Evolutionary conservation across 2,113 vertebrate genomes (phyloP), one percentile per base, ranked within the genome.

Genomic region (Tauraco erythrolophus): DNA sequence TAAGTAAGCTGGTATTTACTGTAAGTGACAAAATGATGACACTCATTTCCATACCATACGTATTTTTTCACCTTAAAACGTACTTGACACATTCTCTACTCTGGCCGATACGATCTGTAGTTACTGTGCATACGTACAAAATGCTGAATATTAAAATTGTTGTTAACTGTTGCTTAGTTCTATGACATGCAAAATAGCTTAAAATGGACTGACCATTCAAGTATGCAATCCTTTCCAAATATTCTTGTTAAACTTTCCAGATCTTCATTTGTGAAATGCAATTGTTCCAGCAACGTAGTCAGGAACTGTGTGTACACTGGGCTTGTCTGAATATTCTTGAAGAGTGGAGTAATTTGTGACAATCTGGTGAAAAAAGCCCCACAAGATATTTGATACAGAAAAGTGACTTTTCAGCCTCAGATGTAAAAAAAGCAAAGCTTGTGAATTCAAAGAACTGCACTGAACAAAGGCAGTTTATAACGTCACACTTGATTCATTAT

Each of bases 221-320:
- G 61, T 19, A 87, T 68, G 94, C 61, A 91, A 71, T 75, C 92
- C 25, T 66, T 96, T 97, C 54, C 97, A 96, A 99, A 98, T 91
- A 98, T 92, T 75, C 85, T 90, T 80, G 97, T 98, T 96, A 99
- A 95, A 72, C 91, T 98, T 93, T 98, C 98, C 71, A 99, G 94
- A 83, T 99, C 98, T 97, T 98, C 98, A 35, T 75, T 96, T 79
- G 86, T 98, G 65, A 99, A 98, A 91, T 98, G 96, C 46, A 99
- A 71, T 94, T 98, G 98, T 97, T 98, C 96, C 65, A 99, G 96
- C 61, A 99, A 65, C 0, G 97, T 98, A 41, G 97, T 87, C 80
- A 98, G 85, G 92, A 98, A 99, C 72, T 98, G 97, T 51, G 98
- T 98, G 83, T 98, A 98, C 23, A 66, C 7, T 35, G 92, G 87